phyloP scores from a whole-genome alignment of 2,113 vertebrate genomes.

The Agapornis roseicollis region DNA sequence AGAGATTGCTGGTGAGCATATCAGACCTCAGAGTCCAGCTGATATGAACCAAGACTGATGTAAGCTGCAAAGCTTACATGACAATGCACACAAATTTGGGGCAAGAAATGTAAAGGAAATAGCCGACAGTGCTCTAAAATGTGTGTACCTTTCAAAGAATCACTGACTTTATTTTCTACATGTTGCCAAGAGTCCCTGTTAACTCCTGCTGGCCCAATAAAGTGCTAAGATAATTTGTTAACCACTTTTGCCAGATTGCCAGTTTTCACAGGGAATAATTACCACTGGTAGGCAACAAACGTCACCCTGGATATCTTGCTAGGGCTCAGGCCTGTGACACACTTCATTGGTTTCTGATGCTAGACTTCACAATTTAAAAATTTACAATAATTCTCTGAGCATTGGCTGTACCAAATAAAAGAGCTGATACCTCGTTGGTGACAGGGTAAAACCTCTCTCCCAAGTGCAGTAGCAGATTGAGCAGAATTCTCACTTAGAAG shows the following conservation, averaged over 20 bases:
- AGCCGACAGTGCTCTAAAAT: neutral
- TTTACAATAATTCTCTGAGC: neutral
- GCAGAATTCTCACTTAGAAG: neutral
- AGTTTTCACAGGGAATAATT: neutral
- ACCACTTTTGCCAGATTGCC: neutral
- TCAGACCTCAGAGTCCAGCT: neutral
- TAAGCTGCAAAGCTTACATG: neutral
- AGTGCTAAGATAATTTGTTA: neutral
- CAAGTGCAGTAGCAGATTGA: neutral
- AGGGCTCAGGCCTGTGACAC: neutral
- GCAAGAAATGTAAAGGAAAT: neutral
- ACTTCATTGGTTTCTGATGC: neutral
- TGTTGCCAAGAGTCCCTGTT: neutral
- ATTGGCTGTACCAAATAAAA: neutral
- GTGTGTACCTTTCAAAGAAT: neutral
- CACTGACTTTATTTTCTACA: neutral
- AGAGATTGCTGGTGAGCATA: neutral
- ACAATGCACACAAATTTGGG: neutral
- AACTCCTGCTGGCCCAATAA: neutral
- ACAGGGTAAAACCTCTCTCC: neutral
- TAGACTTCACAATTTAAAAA: neutral
- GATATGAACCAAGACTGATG: neutral
- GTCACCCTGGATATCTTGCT: neutral
- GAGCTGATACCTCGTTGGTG: neutral
- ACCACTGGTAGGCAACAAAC: neutral